A percentile compares a stretch with the other conserved stretches of the same genome.
These are phyloP conservation scores for Oryzias curvinotus DNA, from an alignment of 2,113 vertebrate species.

Conservation along the genomic window DNA sequence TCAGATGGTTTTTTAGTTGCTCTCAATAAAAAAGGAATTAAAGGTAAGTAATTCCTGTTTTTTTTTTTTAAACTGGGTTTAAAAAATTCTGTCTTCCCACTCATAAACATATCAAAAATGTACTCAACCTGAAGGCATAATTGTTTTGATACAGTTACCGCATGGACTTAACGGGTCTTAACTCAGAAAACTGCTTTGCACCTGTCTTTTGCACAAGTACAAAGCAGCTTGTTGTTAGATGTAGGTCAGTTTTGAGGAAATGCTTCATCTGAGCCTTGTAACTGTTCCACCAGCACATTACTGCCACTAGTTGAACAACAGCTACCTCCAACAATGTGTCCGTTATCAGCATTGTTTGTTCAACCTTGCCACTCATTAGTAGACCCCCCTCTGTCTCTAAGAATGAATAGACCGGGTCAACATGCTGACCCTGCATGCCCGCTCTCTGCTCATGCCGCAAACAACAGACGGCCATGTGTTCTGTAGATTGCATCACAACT, in stretches of 20 bases:
- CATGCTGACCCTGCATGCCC: constrained; percentile 57
- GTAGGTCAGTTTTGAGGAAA: constrained; percentile 12
- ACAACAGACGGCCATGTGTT: constrained; percentile 68
- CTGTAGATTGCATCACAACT: constrained; percentile 60
- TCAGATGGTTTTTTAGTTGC: too few species aligned
- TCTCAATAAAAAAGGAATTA: too few species aligned
- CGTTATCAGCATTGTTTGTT: constrained; percentile 65
- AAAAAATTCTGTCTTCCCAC: not conserved
- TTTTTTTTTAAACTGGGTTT: too few species aligned
- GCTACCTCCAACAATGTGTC: constrained; percentile 50
- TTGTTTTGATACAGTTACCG: not conserved
- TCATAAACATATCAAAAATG: not conserved
- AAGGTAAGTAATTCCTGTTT: too few species aligned
- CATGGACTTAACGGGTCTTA: not conserved
- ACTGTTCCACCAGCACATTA: constrained; percentile 32
- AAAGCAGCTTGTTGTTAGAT: constrained; percentile 15
- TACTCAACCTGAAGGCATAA: not conserved
- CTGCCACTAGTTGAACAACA: constrained; percentile 56
- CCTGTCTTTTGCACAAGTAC: constrained; percentile 13
- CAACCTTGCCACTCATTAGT: constrained; percentile 71
- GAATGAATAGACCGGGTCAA: constrained; percentile 55
- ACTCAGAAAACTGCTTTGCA: not conserved
- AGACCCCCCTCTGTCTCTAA: constrained; percentile 55
- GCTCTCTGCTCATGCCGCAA: constrained; percentile 50
- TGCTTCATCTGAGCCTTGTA: constrained; percentile 13